These are phyloP conservation scores for Hydrophis major DNA, from an alignment of 2,797 vertebrate genomes.

Conservation along the genomic window DNA sequence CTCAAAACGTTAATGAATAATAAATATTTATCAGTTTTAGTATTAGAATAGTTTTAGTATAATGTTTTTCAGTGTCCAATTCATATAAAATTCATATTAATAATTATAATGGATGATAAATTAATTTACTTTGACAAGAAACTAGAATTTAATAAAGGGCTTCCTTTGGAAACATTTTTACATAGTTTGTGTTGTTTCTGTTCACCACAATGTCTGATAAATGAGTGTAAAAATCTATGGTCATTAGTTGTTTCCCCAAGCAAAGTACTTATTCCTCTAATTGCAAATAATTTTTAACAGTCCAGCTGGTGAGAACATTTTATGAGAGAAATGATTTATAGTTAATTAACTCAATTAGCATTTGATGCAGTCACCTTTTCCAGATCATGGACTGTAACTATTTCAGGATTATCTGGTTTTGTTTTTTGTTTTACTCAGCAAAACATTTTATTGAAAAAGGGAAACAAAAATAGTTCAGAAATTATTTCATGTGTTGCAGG, in stretches of 20 bases:
- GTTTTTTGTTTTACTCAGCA: constrained; percentile 23
- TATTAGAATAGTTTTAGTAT: background rate
- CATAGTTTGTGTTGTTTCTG: constrained; percentile 35
- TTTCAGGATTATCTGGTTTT: constrained; percentile 31
- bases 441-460: constrained; percentile 29
- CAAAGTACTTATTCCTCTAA: constrained; percentile 51
- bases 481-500: constrained; percentile 31
- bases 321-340: constrained; percentile 55
- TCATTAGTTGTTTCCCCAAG: constrained; percentile 61
- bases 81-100: background rate
- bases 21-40: background rate
- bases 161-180: constrained; percentile 24
- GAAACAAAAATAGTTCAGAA: constrained; percentile 40
- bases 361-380: constrained; percentile 57
- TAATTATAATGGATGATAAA: constrained; percentile 38
- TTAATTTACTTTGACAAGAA: constrained; percentile 38
- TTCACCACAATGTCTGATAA: constrained; percentile 58
- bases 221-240: constrained; percentile 48
- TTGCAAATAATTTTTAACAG: constrained; percentile 66
- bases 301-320: constrained; percentile 60
- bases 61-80: constrained; percentile 1
- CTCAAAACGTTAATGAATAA: background rate
- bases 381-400: constrained; percentile 48
- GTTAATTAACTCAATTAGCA: constrained; percentile 69
- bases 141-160: constrained; percentile 33